A percentile compares a stretch with the other conserved stretches of the same genome.
phyloP scores from a whole-genome alignment of 2,888 invertebrate genomes.

The Hypolimnas misippus region DNA sequence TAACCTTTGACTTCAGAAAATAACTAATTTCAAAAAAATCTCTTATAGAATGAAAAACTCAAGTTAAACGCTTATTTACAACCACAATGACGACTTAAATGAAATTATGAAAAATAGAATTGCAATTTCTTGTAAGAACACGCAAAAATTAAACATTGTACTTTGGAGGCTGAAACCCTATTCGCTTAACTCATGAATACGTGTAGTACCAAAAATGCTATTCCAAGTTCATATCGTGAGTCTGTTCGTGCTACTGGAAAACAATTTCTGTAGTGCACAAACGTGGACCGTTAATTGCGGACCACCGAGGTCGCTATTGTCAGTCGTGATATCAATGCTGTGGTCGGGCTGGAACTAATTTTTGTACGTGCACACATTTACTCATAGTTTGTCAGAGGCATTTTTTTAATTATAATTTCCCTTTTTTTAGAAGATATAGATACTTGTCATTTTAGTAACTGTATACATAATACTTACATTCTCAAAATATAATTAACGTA shows the following conservation, averaged over 20 bases:
- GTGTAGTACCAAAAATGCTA: constrained; percentile 18
- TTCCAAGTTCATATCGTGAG: constrained; percentile 19
- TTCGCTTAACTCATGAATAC: constrained; percentile 10
- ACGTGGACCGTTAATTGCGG: constrained; percentile 42
- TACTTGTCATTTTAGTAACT: neutral
- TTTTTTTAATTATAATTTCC: constrained; percentile 29
- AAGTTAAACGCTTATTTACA: too few species aligned
- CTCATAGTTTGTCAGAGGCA: constrained; percentile 22
- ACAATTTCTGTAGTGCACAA: constrained; percentile 38
- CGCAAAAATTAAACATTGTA: neutral
- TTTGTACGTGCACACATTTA: constrained; percentile 42
- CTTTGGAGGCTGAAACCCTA: too few species aligned
- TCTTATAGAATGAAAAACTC: too few species aligned
- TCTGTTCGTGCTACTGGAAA: constrained; percentile 30
- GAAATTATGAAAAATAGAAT: too few species aligned
- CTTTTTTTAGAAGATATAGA: neutral
- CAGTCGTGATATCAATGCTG: constrained; percentile 41
- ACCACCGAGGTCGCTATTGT: constrained; percentile 43
- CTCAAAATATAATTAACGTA: neutral
- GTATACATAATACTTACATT: neutral
- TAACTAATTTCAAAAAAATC: too few species aligned
- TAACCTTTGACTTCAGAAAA: too few species aligned
- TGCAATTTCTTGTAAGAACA: neutral
- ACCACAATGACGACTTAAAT: too few species aligned
- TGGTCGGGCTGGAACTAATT: constrained; percentile 41